Base-by-base conservation (phyloP, 1,140 invertebrate species). In the Sarcophaga peregrina region DNA sequence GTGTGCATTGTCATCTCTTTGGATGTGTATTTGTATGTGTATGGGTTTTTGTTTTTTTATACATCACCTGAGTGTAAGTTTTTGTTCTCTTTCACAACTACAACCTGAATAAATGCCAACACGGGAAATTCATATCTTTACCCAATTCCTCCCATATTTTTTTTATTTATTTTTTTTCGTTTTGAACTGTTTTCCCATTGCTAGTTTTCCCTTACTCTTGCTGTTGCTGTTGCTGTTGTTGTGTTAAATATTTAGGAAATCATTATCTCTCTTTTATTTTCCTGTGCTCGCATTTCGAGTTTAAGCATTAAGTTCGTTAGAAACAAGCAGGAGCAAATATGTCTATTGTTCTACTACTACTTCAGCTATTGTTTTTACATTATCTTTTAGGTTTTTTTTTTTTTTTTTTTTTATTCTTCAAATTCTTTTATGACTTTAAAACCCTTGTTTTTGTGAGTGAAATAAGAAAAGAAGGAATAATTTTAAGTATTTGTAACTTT, bases 1-100 rank as follows among this genome's bases (percentile, higher is more conserved):
- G 75, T 78, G 47, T 78, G 75, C 75, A 78, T 50, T 78, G 75
- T 78, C 75, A 78, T 78, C 50, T 52, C 25, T 52, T 78, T 78
- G 17, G 25, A 52, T 25, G 50, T 78, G 50, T 50, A 15, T 78
- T 50, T 47, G 50, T 47, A 47, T 78, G 8, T 78, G 13, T 68
- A 15, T 15, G 17, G 10, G 4, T 68, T 68, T 68, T 68, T 20
- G 10, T 68, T 68, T 68, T 17, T 68, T 68, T 54, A 11, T 54
- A 54, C 5, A 10, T 54, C 52, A 54, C 52, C 52, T 54, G 15
- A 15, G 62, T 48, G 46, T 8, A 48, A 48, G 8, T 46, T 76
- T 76, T 48, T 13, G 47, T 50, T 78, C 50, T 78, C 8, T 50
- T 52, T 37, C 5, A 20, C 10, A 6, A 20, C 5, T 62, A 17